Conservation (phyloP, 2,888 invertebrate species). For the Hirtodrosophila confusa region DNA sequence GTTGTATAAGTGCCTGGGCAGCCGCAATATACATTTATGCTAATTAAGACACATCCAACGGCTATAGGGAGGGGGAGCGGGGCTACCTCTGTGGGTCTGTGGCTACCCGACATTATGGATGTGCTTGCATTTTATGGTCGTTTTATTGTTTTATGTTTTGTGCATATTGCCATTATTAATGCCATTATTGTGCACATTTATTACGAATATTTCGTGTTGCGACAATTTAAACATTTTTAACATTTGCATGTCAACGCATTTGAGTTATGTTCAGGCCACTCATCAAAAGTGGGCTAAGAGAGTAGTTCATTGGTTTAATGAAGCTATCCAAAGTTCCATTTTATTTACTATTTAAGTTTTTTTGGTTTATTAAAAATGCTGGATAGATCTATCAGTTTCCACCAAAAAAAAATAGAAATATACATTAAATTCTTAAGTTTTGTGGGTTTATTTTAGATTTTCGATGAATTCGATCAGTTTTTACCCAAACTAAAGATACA, state of each 20-base stretch:
- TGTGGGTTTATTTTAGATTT: no score
- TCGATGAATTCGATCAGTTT: no score
- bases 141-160: slow-evolving; percentile 66
- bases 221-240: slow-evolving; percentile 41
- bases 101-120: slow-evolving; percentile 44
- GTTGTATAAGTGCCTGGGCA: slow-evolving; percentile 36
- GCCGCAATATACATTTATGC: slow-evolving; percentile 65
- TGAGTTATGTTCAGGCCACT: slow-evolving; percentile 18
- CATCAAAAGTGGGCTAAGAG: slow-evolving; percentile 7
- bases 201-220: slow-evolving; percentile 45
- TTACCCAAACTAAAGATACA: no score
- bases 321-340: no score
- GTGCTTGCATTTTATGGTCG: slow-evolving; percentile 69
- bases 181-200: slow-evolving; percentile 66
- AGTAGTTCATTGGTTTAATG: no score
- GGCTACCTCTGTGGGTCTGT: slow-evolving; percentile 40
- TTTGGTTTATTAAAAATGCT: no score
- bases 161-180: slow-evolving; percentile 66
- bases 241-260: slow-evolving; percentile 29
- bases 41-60: slow-evolving; percentile 73
- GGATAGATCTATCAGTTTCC: no score
- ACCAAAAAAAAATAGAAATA: no score
- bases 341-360: no score
- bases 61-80: slow-evolving; percentile 9
- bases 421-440: no score